Evolutionary conservation across 2,113 vertebrate species (phyloP), one percentile per base, ranked within the genome.

Genomic region (Rousettus leschenaultii): DNA sequence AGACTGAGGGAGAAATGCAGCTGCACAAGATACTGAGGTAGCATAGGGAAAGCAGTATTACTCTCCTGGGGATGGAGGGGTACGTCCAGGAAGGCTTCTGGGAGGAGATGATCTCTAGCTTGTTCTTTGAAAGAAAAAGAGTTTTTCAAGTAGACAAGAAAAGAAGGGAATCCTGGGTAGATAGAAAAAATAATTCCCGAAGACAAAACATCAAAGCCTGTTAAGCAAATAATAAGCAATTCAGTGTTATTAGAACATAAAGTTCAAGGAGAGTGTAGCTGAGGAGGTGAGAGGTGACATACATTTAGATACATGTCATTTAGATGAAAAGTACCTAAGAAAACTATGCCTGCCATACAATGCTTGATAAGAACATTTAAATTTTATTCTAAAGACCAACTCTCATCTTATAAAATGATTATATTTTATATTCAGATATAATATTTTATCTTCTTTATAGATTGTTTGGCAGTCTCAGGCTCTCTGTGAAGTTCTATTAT

Each of bases 371-470:
- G 2, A 59, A 1, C 48, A 70, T 86, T 24, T 45, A 79, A 28
- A 65, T 83, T 87, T 83, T 59, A 53, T 75, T 78, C 24, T 48
- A 83, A 91, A 86, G 45, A 21, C 19, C 22, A 74, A 40, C 26
- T 89, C 70, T 82, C n/a, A 22, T 73, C 89, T 93, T 78, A 92
- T 80, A 92, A 95, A 91, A 66, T 73, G 43, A 43, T 87, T 48
- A 28, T 68, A 84, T 66, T 53, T 96, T 88, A 97, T 68, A 4
- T 6, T 82, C 7, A 55, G 84, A 78, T 92, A 26, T 95, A 53
- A 93, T 79, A 77, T 45, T 94, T 96, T 30, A 96, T 74, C 78
- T 80, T 87, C 53, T 48, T 94, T 83, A 43, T 53, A 83, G 6
- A n/a, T 88, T 88, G 3, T 79, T 96, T 68, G 85, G 19, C 5